A percentile compares a stretch with the other conserved stretches of the same genome.
phyloP scores from a whole-genome alignment of 2,113 vertebrate species.

The Salvelinus namaycush region DNA sequence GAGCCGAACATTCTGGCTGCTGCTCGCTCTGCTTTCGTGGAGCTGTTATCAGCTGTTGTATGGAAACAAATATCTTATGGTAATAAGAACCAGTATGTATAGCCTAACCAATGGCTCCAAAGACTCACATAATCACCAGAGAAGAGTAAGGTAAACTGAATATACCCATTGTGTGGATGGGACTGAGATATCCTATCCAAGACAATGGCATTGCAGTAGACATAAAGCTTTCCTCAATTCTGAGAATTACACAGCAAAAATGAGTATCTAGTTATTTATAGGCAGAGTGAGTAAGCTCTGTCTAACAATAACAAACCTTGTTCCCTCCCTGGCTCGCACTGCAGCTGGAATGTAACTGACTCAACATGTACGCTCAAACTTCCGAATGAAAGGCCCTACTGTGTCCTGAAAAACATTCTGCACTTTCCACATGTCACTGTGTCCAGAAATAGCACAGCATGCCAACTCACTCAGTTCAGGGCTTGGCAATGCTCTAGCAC shows the following conservation, averaged over 20 bases:
- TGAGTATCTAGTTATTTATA: background rate
- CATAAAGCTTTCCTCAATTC: background rate
- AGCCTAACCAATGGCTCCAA: no score
- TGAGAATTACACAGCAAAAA: background rate
- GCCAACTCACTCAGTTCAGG: constrained; percentile 22
- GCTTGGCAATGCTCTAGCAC: constrained; percentile 3
- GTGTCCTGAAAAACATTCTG: constrained; percentile 18
- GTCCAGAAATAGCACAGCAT: constrained; percentile 54
- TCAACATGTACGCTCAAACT: background rate
- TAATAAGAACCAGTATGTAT: no score
- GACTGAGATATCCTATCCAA: no score
- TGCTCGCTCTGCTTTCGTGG: background rate
- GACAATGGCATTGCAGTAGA: background rate
- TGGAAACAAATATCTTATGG: no score
- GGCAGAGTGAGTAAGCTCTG: background rate
- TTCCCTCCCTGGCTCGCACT: background rate
- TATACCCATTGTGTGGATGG: no score
- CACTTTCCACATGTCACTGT: constrained; percentile 34
- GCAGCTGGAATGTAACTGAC: background rate
- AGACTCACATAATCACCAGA: background rate
- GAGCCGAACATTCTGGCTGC: constrained; percentile 58
- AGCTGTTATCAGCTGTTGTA: no score
- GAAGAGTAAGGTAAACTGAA: background rate
- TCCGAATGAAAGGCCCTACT: background rate
- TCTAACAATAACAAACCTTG: background rate